Evolutionary conservation across 1,140 invertebrate species (phyloP), one percentile per base, ranked within the genome.

Genomic region (Zaprionus kolodkinae): DNA sequence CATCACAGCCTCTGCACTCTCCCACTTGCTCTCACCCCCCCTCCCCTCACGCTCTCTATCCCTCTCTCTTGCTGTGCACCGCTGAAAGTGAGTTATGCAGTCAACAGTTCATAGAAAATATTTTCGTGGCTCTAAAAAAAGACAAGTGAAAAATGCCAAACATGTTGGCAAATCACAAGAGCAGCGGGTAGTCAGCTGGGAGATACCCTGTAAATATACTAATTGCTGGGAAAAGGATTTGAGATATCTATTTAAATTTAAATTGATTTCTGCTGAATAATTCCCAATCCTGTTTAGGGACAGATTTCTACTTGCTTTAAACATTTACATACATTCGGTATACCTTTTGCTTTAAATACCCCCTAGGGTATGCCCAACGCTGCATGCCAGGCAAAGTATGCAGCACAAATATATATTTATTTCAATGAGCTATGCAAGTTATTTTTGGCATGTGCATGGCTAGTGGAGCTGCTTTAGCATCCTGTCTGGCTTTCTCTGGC

Each of bases 91-190:
- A 89, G 85, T 89, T 89, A 89, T 89, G 86, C 85, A 90, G 85
- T 89, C 78, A 78, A 81, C 81, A 88, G 83, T 86, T 79, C 71
- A 86, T 86, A 86, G 83, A 87, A 86, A 76, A 86, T 86, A 85
- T 76, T 80, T 85, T 52, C 48, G 27, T 64, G 33, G 36, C 66
- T 68, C 62, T 40, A 67, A 60, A 72, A 54, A 54, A 67, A 40
- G 33, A 15, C 52, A 43, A 55, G 45, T 50, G 45, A 50, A 50
- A 50, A 50, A 50, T 50, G 45, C 45, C 45, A 50, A 50, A 50
- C 45, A 50, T 50, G 45, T 50, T 17, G 40, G 27, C 1, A 27
- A 54, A 65, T 5, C 27, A 65, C 62, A 15, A 4, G 43, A 38
- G 30, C 21, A 21, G 36, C 35, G 5, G 0, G 11, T 11, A 25